These are phyloP conservation scores for Tychaedon coryphoeus DNA, from an alignment of 2,113 vertebrate species.

Conservation along the genomic window DNA sequence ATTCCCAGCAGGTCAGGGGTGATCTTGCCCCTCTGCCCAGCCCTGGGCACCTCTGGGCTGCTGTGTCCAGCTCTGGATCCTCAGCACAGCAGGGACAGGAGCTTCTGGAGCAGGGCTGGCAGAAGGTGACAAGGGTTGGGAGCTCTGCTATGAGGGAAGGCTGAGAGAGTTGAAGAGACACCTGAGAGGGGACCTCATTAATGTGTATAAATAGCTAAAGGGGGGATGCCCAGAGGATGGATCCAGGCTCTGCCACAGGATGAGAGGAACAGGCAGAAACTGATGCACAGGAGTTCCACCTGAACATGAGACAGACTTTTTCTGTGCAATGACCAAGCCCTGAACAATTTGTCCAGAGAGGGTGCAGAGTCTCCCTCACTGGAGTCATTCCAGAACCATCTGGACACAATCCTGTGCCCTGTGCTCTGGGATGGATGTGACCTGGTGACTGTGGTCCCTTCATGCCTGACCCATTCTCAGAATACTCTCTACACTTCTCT, in stretches of 20 bases:
- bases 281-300: not conserved
- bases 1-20: not conserved
- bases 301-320: not conserved
- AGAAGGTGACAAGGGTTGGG: fast-evolving
- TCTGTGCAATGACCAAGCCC: not conserved
- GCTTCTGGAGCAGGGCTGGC: not conserved
- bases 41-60: not conserved
- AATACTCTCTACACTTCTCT: not conserved
- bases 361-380: not conserved
- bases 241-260: not conserved
- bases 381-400: not conserved
- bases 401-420: fast-evolving
- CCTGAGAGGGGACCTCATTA: not conserved
- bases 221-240: not conserved
- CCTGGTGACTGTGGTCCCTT: not conserved
- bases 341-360: not conserved
- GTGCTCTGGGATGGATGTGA: not conserved
- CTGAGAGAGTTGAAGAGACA: not conserved
- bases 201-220: not conserved
- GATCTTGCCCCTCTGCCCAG: not conserved
- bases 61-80: not conserved
- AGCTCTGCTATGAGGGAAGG: not conserved
- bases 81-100: not conserved
- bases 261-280: not conserved
- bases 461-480: not conserved